Evolutionary conservation across 2,888 invertebrate genomes (phyloP), one percentile per base, ranked within the genome.

Genomic region (Ochropacha duplaris): DNA sequence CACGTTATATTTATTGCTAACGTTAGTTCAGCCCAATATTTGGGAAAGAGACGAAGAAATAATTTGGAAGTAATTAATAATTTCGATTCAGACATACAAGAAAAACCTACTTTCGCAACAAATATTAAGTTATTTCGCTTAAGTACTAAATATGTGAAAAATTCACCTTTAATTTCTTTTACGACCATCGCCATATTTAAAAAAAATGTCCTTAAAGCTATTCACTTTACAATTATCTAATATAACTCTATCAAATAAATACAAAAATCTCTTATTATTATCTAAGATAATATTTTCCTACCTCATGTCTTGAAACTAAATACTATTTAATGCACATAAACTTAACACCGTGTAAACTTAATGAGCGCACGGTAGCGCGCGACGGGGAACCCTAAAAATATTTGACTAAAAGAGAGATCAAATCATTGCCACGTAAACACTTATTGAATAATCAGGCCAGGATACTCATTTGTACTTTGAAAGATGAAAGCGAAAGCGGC

Each of bases 391-490:
- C 89, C 90, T 91, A 85, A 93, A 93, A 90, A 94, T 94, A 94
- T 94, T 94, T 94, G 94, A 94, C 94, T 94, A 94, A 94, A 94
- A 94, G 93, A 94, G 94, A 94, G 94, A 94, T 95, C 94, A 95
- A 94, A 94, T 94, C 94, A 94, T 94, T 94, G 94, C 94, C 94
- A 94, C 94, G 90, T 93, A 88, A 83, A 83, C 81, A 84, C 82
- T 84, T 86, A 83, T 81, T 81, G 79, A 77, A 79, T 78, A 78
- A 79, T 72, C 79, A 71, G 81, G 80, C 78, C 79, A 72, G 74
- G 65, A 78, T 71, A 81, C 83, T 79, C 79, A 76, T 87, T 90
- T 90, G 90, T 90, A 90, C 90, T 89, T 89, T 84, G 87, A 84
- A 82, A 85, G 72, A 69, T 71, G 75, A 75, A 81, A 81, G 76